Base-by-base conservation (phyloP, 2,797 vertebrate genomes). In the Odontamblyopus lacepedii region DNA sequence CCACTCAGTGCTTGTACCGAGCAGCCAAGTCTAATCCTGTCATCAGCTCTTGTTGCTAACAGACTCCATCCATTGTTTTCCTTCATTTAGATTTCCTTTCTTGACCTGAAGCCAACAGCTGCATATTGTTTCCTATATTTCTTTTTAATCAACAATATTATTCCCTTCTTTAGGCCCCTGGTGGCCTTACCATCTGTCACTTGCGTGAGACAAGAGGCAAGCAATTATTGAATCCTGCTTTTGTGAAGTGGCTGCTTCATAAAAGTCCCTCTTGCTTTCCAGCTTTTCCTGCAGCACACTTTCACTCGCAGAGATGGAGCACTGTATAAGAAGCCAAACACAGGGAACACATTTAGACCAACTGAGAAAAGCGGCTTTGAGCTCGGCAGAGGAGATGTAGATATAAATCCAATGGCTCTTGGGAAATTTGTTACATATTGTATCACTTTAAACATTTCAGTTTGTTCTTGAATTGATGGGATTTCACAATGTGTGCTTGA, bases 81-180 rank as follows among this genome's bases (percentile, higher is more conserved):
- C 73, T 70, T 75, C 62, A 78, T 83, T 77, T 71, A 74, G 63
- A 76, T 76, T 72, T 73, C 67, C 44, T 74, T 69, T 48, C 70
- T 57, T 80, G 77, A 84, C 63, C 78, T 60, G 44, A 32, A 68
- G 81, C 91, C 87, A 90, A 91, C 91, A 93, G 91, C 89, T 92
- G 91, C 84, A 89, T 88, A 86, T 89, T 91, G 86, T 91, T 92
- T 88, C 88, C 79, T 90, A 86, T 88, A 88, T 87, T 90, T 92
- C 83, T 90, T 90, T 92, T 90, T 92, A 92, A 93, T 92, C 91
- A 92, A 91, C 88, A 91, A 89, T 91, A 92, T 92, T 90, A 90
- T 91, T 92, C 87, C 85, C 87, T 88, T 92, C 89, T 89, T 89
- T 78, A 78, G 82, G 82, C 87, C 86, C 86, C 84, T 85, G 87